Evolutionary conservation across 2,113 vertebrate genomes (phyloP), one percentile per base, ranked within the genome.

Genomic region (Tenrec ecaudatus): DNA sequence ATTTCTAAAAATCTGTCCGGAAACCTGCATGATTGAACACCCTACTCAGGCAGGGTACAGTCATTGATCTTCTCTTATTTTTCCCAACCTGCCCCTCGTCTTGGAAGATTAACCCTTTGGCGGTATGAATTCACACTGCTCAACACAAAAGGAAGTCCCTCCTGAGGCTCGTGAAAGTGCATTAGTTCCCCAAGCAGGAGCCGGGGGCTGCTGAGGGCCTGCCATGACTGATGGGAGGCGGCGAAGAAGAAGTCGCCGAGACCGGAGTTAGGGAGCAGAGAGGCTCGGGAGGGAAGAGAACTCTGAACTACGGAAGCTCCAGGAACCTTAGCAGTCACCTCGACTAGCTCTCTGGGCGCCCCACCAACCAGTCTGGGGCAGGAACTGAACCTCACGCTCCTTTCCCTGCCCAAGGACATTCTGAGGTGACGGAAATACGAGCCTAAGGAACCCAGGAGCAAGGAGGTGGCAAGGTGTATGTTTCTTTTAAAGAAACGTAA

Each of bases 31-130:
- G 88, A 93, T 29, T 85, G 90, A 97, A 95, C 64, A 60, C 27
- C 17, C 57, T 66, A 94, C 89, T 96, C 82, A 1, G 62, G 73
- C 84, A 93, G 79, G 94, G 96, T 86, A 80, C 68, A 91, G 88
- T 78, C 93, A 96, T 22, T 96, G 96, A 94, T 97, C 90, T 96
- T 93, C 90, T 94, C 94, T 94, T 96, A 91, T 96, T 97, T 97
- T 95, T 97, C 83, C 83, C 91, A 87, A 84, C 93, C 93, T 97
- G 90, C 93, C 88, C 93, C 96, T 95, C 93, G 92, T 84, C 96
- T 94, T 94, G 95, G 91, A 97, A 96, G 92, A 89, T 96, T 96
- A 97, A 94, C 75, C 76, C 86, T 97, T 96, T 95, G 86, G 89
- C 94, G 94, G 80, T 95, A 84, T 33, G 90, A 94, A 93, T 36